These are phyloP conservation scores for Apamea anceps DNA, from an alignment of 2,888 invertebrate genomes.

Conservation along the genomic window DNA sequence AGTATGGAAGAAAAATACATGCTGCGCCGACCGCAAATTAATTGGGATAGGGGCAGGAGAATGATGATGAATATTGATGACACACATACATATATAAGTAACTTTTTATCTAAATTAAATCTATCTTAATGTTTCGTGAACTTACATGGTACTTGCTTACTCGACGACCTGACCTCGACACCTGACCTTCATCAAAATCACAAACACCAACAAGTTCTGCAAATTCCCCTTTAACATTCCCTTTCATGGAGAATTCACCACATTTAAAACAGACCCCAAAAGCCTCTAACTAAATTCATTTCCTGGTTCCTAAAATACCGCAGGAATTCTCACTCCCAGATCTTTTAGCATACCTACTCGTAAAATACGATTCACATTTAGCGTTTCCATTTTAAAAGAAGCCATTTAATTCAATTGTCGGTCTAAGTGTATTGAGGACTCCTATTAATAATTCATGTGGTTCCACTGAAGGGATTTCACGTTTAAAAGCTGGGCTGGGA, in stretches of 20 bases:
- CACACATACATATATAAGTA: background rate
- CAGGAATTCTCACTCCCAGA: conserved; percentile 37
- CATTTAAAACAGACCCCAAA: conserved; percentile 24
- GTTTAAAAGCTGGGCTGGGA: conserved; percentile 59
- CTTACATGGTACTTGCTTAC: background rate
- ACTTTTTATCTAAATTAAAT: background rate
- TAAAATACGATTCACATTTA: conserved; percentile 63
- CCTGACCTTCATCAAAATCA: no score
- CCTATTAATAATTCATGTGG: conserved; percentile 72
- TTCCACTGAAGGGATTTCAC: conserved; percentile 63
- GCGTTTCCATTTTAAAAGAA: conserved; percentile 61
- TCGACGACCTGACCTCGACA: no score
- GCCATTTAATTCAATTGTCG: conserved; percentile 75
- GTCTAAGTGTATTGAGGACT: conserved; percentile 69
- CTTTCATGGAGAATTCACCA: conserved; percentile 1
- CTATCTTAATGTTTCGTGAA: background rate
- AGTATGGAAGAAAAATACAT: background rate
- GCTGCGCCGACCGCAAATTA: background rate
- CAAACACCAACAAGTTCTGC: background rate
- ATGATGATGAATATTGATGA: background rate
- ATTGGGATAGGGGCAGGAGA: background rate
- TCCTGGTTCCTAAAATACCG: conserved; percentile 32
- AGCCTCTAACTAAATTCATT: conserved; percentile 41
- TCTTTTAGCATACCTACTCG: conserved; percentile 59
- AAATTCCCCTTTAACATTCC: background rate